Conservation (phyloP, 1,140 invertebrate genomes). For the Zaprionus tsacasi region DNA sequence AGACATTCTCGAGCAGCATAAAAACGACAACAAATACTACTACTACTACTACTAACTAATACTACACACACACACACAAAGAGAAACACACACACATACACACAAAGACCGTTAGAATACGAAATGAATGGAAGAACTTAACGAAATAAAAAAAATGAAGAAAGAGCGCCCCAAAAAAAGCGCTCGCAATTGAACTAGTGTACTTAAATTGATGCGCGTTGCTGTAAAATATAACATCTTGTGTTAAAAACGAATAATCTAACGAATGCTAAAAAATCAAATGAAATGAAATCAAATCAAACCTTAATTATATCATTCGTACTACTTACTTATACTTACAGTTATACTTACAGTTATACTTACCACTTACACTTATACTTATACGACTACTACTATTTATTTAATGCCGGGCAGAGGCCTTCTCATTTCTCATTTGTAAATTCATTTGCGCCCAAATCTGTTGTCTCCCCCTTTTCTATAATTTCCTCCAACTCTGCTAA, state of each 20-base stretch:
- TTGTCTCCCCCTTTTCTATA: slow-evolving; percentile 22
- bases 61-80: slow-evolving; percentile 44
- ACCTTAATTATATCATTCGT: slow-evolving; percentile 40
- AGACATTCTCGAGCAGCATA: slow-evolving; percentile 64
- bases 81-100: slow-evolving; percentile 22
- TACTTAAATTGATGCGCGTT: slow-evolving; percentile 75
- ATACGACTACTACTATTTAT: slow-evolving; percentile 45
- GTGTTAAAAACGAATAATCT: slow-evolving; percentile 62
- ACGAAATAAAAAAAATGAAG: slow-evolving; percentile 35
- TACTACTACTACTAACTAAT: slow-evolving; percentile 35
- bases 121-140: slow-evolving; percentile 37
- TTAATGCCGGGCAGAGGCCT: slow-evolving; percentile 39
- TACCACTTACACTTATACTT: slow-evolving; percentile 16
- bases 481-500: slow-evolving; percentile 34
- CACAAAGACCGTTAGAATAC: slow-evolving; percentile 30
- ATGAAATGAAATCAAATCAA: slow-evolving; percentile 15
- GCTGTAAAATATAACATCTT: slow-evolving; percentile 78
- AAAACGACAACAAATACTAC: slow-evolving; percentile 26
- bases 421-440: slow-evolving; percentile 61
- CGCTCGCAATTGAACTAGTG: slow-evolving; percentile 61
- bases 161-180: slow-evolving; percentile 49
- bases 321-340: slow-evolving; percentile 61
- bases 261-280: slow-evolving; percentile 49
- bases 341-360: slow-evolving; percentile 12
- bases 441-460: slow-evolving; percentile 62